Evolutionary conservation across 2,888 invertebrate species (phyloP).

Genomic region (Dasypogon diadema): DNA sequence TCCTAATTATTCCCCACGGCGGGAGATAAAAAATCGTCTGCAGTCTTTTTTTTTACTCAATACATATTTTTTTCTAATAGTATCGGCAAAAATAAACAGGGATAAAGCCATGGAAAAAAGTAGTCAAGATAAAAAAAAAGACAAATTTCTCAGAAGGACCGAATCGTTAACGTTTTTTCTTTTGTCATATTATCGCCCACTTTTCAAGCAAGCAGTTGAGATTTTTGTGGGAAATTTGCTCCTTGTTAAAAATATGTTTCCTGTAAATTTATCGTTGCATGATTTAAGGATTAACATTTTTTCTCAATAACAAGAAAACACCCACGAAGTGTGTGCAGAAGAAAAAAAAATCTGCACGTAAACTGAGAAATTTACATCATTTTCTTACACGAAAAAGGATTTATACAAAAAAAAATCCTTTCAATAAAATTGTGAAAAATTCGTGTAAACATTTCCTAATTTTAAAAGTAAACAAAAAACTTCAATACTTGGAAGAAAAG

Average conservation of each 20-base stretch:
- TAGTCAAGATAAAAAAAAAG: background rate
- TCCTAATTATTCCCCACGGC: no score
- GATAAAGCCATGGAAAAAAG: background rate
- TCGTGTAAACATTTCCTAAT: no score
- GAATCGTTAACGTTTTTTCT: constrained; percentile 4
- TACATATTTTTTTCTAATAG: background rate
- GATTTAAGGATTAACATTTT: constrained; percentile 3
- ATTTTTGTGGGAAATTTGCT: background rate
- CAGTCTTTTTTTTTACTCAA: background rate
- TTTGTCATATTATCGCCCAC: constrained; percentile 15
- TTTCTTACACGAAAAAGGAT: no score
- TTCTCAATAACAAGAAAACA: no score
- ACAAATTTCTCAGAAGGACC: constrained; percentile 21
- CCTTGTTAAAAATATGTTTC: constrained; percentile 3
- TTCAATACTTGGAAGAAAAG: background rate
- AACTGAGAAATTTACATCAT: no score
- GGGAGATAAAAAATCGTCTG: no score
- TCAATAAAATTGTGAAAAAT: no score
- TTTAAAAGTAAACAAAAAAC: background rate
- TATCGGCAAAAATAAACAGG: background rate
- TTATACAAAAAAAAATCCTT: no score
- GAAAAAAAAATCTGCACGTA: no score
- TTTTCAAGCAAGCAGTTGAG: background rate
- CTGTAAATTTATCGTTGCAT: constrained; percentile 30
- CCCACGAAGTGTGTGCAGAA: no score